phyloP scores from a whole-genome alignment of 2,113 vertebrate species.

The Oryzias melastigma region DNA sequence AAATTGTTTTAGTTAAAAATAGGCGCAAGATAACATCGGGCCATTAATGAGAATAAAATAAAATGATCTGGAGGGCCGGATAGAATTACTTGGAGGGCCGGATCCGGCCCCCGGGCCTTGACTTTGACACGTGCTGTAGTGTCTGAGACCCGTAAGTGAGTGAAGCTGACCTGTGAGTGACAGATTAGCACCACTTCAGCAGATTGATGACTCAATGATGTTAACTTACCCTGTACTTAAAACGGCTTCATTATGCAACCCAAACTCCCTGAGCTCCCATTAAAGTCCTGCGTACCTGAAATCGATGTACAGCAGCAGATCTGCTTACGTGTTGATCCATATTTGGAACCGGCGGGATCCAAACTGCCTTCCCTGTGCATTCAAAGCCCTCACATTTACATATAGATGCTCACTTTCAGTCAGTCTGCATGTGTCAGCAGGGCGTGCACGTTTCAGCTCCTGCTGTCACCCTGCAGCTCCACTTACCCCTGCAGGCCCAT shows the following conservation, averaged over 20 bases:
- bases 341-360: conserved; percentile 16
- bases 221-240: neutral
- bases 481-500: conserved; percentile 12
- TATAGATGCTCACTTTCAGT: neutral
- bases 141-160: too few relatives aligned
- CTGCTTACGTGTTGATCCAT: conserved; percentile 19
- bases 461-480: conserved; percentile 15
- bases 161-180: neutral
- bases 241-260: neutral
- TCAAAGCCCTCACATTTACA: neutral
- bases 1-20: too few relatives aligned
- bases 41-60: too few relatives aligned
- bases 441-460: conserved; percentile 23
- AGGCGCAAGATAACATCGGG: too few relatives aligned
- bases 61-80: too few relatives aligned
- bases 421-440: conserved; percentile 7
- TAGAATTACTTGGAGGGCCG: too few relatives aligned
- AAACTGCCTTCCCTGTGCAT: neutral
- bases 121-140: too few relatives aligned
- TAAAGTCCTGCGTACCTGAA: neutral
- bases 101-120: too few relatives aligned
- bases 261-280: neutral
- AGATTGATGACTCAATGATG: neutral
- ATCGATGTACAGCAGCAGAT: conserved; percentile 14
- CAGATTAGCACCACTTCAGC: neutral